Conservation (phyloP, 2,113 vertebrate species). For the Turnix velox region DNA sequence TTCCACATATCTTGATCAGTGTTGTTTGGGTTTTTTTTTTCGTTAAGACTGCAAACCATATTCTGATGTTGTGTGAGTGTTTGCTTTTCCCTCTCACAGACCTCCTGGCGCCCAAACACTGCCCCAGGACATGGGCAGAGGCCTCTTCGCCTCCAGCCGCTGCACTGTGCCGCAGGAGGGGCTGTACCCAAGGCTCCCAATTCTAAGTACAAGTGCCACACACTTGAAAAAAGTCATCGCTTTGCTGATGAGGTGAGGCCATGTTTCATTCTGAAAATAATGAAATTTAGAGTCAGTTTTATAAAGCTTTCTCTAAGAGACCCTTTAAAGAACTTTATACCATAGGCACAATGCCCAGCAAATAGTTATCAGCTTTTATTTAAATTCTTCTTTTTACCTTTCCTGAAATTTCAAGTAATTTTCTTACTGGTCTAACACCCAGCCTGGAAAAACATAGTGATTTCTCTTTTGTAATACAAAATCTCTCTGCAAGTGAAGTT, state of each 20-base stretch:
- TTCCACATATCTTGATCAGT: not conserved
- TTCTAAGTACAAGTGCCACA: conserved; percentile 38
- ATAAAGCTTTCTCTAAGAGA: too few relatives aligned
- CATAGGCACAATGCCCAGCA: not conserved
- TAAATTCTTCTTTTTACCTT: not conserved
- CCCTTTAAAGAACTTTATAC: not conserved
- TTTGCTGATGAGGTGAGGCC: conserved; percentile 70
- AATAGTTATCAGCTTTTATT: not conserved
- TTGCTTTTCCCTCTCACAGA: conserved; percentile 42
- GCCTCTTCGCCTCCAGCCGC: conserved; percentile 77
- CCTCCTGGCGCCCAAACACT: conserved; percentile 80
- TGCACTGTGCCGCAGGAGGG: conserved; percentile 55
- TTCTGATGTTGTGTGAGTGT: not conserved
- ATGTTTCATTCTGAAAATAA: not conserved
- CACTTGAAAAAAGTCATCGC: conserved; percentile 51
- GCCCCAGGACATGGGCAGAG: conserved; percentile 83
- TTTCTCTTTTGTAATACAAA: not conserved
- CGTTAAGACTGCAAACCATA: not conserved
- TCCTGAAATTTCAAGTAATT: not conserved
- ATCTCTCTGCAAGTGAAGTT: not conserved
- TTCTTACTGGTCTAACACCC: not conserved
- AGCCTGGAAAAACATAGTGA: not conserved
- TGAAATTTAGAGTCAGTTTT: not conserved
- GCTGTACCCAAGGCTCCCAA: conserved; percentile 58
- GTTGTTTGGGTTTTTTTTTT: not conserved